Base-by-base conservation (phyloP, 92 coral and sea anemone genomes). In the Porites evermanni region DNA sequence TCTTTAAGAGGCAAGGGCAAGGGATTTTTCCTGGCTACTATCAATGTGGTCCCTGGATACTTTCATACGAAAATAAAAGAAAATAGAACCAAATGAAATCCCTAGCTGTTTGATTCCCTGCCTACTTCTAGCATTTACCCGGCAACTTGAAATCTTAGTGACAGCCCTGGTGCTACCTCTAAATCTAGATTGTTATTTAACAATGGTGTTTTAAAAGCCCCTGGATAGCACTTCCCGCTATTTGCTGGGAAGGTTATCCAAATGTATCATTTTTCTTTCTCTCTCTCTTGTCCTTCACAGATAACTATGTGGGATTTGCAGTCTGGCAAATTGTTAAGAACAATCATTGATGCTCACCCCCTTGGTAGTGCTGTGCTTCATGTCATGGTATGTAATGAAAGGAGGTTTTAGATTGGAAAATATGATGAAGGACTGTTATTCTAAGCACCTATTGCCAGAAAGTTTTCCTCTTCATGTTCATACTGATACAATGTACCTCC, bases 261-360 rank as follows among this genome's bases (percentile, higher is more conserved):
- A 8, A 53, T 1, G 14, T 19, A 7, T 21, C 20, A 38, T 1
- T 13, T 72, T 52, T 63, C 18, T 66, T 73, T 2, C 2, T 26
- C 23, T 19, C 0, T 2, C 4, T 9, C 12, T 6, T 13, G 6
- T 61, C 68, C 13, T 52, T 63, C 13, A 1, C 76, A 96, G 99
- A 96, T 96, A 51, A 92, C 94, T 63, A 96, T 96, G 99, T 96
- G 99, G 99, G 98, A 96, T 83, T 74, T 96, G 65, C 93, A 93
- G 72, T 87, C 99, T 67, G 99, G 99, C 13, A 96, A 96, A 74
- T 86, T 94, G 67, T 81, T 96, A 4, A 91, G 99, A 82, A 81
- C 90, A 23, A 95, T 96, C n/a, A 64, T 89, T 11, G 99, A 96
- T 91, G 99, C 99, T 11, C 99, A 96, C 77, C 98, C 99, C 3